phyloP scores from a whole-genome alignment of 2,888 invertebrate species.

The Callyntrura guangdongensis region DNA sequence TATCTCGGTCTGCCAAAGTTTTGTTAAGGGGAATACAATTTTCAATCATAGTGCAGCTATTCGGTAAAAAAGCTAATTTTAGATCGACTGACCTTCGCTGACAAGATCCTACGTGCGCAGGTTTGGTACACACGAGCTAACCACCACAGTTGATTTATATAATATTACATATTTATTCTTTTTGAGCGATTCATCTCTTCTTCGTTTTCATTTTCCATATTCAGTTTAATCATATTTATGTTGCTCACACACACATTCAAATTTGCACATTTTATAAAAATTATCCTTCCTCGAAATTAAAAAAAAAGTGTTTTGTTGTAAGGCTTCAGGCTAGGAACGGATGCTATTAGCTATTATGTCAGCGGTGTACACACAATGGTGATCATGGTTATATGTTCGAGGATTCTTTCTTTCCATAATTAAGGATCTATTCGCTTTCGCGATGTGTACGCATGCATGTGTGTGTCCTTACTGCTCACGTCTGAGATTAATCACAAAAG shows the following conservation, averaged over 20 bases:
- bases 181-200: not conserved
- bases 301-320: constrained; percentile 20
- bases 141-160: constrained; percentile 6
- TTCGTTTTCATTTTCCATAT: constrained; percentile 33
- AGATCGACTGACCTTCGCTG: not conserved
- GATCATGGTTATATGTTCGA: not conserved
- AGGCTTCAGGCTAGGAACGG: not conserved
- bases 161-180: not conserved
- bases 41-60: no score
- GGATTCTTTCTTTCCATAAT: constrained; percentile 20
- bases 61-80: no score
- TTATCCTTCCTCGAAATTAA: constrained; percentile 36
- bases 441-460: not conserved
- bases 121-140: not conserved
- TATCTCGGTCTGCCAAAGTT: no score
- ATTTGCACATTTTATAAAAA: constrained; percentile 30
- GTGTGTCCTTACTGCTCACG: constrained; percentile 8
- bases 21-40: no score
- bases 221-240: constrained; percentile 28
- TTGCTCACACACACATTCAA: not conserved
- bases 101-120: not conserved
- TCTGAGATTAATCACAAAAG: not conserved
- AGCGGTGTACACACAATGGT: not conserved
- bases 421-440: not conserved
- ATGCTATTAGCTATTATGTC: not conserved